Percentiles rank a stretch among this genome's conserved stretches.
These are phyloP conservation scores for Anhinga rufa DNA, from an alignment of 2,113 vertebrate genomes.

Conservation along the genomic window DNA sequence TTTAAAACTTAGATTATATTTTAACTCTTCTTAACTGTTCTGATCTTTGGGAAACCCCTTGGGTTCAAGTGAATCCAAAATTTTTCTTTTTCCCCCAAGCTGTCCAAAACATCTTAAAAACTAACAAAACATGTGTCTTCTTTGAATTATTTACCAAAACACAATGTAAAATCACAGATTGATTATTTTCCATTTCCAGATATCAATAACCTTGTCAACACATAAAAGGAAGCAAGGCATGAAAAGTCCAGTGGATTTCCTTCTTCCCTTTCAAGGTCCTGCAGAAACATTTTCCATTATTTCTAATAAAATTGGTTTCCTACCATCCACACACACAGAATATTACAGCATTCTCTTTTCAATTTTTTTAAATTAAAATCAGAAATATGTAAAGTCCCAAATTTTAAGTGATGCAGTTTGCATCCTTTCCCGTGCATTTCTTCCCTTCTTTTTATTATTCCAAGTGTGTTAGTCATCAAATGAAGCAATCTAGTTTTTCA, in stretches of 20 bases:
- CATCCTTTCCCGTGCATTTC: neutral
- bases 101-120: neutral
- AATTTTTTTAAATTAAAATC: neutral
- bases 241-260: neutral
- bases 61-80: neutral
- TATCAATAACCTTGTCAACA: neutral
- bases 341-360: neutral
- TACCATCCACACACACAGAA: neutral
- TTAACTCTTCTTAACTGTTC: neutral
- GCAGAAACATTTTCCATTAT: neutral
- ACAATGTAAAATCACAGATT: neutral
- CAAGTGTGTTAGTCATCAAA: neutral
- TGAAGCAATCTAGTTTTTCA: neutral
- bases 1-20: neutral
- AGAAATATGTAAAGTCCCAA: neutral
- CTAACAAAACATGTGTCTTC: neutral
- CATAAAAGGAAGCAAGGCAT: neutral
- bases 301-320: neutral
- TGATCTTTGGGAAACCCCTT: neutral
- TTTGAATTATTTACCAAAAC: neutral
- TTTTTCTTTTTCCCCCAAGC: neutral
- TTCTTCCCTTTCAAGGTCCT: neutral
- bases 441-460: neutral
- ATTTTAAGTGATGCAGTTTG: neutral
- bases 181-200: neutral